These are phyloP conservation scores for Hylaea fasciaria DNA, from an alignment of 2,888 invertebrate genomes.

Conservation along the genomic window DNA sequence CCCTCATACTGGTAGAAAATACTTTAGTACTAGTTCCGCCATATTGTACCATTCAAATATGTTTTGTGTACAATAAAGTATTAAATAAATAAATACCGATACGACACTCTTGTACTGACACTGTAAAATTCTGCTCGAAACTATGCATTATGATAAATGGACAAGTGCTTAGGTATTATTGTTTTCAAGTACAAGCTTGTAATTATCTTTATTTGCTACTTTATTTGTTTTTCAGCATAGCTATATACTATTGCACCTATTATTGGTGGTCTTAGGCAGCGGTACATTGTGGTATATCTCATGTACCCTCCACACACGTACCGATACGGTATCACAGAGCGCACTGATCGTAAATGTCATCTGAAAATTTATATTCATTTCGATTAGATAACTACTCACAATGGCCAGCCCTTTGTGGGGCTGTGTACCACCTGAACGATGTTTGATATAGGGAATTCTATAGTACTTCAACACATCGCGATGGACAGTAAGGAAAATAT, in stretches of 20 bases:
- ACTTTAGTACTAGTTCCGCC: no score
- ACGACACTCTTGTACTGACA: no score
- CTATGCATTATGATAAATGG: no score
- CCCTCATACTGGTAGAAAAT: conserved; percentile 6
- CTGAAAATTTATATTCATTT: conserved; percentile 85
- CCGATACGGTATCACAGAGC: conserved; percentile 78
- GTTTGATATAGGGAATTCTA: conserved; percentile 72
- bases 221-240: no score
- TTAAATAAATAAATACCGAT: no score
- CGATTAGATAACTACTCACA: conserved; percentile 82
- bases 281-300: conserved; percentile 63
- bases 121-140: no score
- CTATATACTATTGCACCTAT: conserved; percentile 14
- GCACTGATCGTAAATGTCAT: conserved; percentile 83
- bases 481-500: conserved; percentile 62
- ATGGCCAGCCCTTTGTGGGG: conserved; percentile 76
- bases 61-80: no score
- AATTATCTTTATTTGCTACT: no score
- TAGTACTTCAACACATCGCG: conserved; percentile 39
- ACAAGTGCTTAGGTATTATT: no score
- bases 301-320: conserved; percentile 66
- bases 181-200: no score
- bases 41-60: no score
- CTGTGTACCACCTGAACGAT: conserved; percentile 77
- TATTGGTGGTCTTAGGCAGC: conserved; percentile 25